Evolutionary conservation across 1,140 invertebrate species (phyloP).

Genomic region (Aethina tumida): DNA sequence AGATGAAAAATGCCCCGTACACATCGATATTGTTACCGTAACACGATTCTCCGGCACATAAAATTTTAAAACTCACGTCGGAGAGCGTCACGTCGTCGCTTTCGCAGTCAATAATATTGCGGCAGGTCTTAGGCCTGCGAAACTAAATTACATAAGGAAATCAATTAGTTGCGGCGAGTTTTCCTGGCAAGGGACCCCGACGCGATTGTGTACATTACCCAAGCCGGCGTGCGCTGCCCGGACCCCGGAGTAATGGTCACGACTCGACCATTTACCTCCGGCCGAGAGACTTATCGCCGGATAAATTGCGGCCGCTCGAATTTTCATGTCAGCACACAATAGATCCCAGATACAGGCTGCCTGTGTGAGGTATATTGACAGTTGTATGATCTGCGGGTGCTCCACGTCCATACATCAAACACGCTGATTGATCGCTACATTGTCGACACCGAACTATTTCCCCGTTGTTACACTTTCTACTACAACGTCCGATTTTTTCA

Average conservation of each 20-base stretch:
- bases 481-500: too few relatives aligned
- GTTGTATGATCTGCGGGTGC: conserved; percentile 24
- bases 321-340: conserved; percentile 36
- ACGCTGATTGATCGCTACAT: background rate
- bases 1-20: too few relatives aligned
- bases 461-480: too few relatives aligned
- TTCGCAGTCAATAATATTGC: too few relatives aligned
- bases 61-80: background rate
- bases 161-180: conserved; percentile 21
- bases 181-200: conserved; percentile 8
- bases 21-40: too few relatives aligned
- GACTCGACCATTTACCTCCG: conserved; percentile 37
- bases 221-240: conserved; percentile 12
- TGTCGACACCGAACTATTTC: too few relatives aligned
- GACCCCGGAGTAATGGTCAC: conserved; percentile 32
- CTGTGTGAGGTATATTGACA: conserved; percentile 32
- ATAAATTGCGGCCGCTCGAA: conserved; percentile 35
- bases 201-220: conserved; percentile 15
- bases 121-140: too few relatives aligned
- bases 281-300: conserved; percentile 33
- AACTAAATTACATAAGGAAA: conserved; percentile 22
- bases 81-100: background rate
- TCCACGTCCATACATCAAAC: too few relatives aligned
- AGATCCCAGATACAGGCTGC: conserved; percentile 30
- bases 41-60: conserved; percentile 1